Base-by-base conservation (phyloP, 2,113 vertebrate genomes). In the Antechinus flavipes region DNA sequence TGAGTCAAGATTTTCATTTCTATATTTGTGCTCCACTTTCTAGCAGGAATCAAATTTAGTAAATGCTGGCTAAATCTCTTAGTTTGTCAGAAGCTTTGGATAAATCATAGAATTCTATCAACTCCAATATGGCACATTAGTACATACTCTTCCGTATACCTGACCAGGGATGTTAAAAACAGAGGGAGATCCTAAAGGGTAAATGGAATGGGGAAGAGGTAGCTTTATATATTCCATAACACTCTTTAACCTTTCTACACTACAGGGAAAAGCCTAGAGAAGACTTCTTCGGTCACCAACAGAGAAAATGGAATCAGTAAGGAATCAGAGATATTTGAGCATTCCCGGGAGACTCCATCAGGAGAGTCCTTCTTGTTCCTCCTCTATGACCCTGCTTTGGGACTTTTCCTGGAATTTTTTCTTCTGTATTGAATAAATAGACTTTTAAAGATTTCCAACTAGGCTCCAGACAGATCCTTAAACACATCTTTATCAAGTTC, bases 371-470 rank as follows among this genome's bases (percentile, higher is more conserved):
- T 42, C 6, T 6, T 9, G 22, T 84, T 84, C 19, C n/a, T 84
- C n/a, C 7, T 42, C 68, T 84, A 22, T 22, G 5, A 42, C n/a
- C n/a, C 35, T 23, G 68, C 68, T 84, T 84, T 84, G 68, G 16
- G 35, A 42, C 42, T n/a, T 19, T 84, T 84, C 68, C 68, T 42
- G 68, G n/a, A 84, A 84, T 84, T 84, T 84, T 42, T 19, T 6
- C 68, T 84, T 84, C 68, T 84, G 68, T 84, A 84, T 84, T 84
- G n/a, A 84, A 84, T 84, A 84, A 84, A 84, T 84, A 84, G n/a
- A 84, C 2, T 84, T 35, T 42, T 35, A 23, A 84, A 23, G 19
- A 84, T 42, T 84, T 42, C 68, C 16, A 35, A 42, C 35, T 42
- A n/a, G 16, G 35, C 68, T 76, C 5, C 16, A 2, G 35, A 76